These are phyloP conservation scores for Drosophila merina DNA, from an alignment of 2,888 invertebrate genomes.

Conservation along the genomic window DNA sequence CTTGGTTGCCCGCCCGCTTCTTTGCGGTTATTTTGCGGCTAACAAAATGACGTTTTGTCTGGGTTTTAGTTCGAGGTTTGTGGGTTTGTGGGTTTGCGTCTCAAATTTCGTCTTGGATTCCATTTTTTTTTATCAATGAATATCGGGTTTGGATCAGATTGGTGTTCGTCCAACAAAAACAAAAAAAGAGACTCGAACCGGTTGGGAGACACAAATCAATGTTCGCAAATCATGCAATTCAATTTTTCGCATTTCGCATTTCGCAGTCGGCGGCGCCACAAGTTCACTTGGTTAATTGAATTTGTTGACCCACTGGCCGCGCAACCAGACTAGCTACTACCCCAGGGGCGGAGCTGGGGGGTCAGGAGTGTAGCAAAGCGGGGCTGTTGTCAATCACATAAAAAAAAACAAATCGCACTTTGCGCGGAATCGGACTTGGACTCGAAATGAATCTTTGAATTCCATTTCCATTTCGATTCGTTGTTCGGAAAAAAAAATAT, in stretches of 20 bases:
- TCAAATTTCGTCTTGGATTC: no score
- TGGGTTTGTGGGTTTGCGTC: no score
- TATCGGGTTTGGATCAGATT: slow-evolving; percentile 3
- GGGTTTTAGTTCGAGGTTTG: slow-evolving; percentile 1
- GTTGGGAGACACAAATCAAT: slow-evolving; percentile 32
- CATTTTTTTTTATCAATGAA: slow-evolving; percentile 66
- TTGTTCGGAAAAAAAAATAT: slow-evolving; percentile 41
- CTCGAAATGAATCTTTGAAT: slow-evolving; percentile 36
- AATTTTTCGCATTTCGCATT: slow-evolving; percentile 42
- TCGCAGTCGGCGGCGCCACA: slow-evolving; percentile 57
- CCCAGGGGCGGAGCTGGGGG: background rate
- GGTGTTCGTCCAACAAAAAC: background rate
- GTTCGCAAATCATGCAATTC: slow-evolving; percentile 59
- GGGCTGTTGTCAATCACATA: slow-evolving; percentile 33
- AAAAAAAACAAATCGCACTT: slow-evolving; percentile 31
- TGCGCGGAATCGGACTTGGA: slow-evolving; percentile 31
- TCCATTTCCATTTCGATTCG: slow-evolving; percentile 53
- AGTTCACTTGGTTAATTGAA: slow-evolving; percentile 80
- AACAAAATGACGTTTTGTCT: slow-evolving; percentile 21
- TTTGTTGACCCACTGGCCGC: slow-evolving; percentile 77
- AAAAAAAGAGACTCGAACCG: slow-evolving; percentile 11
- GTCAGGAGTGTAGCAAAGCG: no score
- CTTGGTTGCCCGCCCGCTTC: background rate
- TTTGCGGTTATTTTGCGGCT: slow-evolving; percentile 14
- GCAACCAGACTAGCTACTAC: background rate